phyloP scores from a whole-genome alignment of 2,888 invertebrate species.

The Gibbula magus region DNA sequence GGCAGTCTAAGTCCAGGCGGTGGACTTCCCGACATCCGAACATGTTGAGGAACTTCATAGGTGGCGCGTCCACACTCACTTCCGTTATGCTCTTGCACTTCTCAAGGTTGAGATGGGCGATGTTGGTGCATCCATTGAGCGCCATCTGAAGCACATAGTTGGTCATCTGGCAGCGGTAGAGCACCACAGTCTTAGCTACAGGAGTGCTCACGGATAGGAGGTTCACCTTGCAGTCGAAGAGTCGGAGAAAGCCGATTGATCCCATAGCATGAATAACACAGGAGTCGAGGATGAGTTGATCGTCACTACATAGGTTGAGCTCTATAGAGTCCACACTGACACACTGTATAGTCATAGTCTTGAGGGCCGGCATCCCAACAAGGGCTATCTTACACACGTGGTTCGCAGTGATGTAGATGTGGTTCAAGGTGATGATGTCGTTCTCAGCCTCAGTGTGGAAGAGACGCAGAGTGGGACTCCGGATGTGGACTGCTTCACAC shows the following conservation, averaged over 20 bases:
- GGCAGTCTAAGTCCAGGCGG: slow-evolving; percentile 55
- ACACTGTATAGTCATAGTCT: slow-evolving; percentile 62
- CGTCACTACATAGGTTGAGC: slow-evolving; percentile 63
- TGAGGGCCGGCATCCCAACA: slow-evolving; percentile 59
- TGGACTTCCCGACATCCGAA: slow-evolving; percentile 59
- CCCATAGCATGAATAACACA: slow-evolving; percentile 62
- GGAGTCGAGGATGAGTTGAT: slow-evolving; percentile 59
- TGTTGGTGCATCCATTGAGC: slow-evolving; percentile 60
- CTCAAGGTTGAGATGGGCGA: slow-evolving; percentile 62
- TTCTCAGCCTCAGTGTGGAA: slow-evolving; percentile 62
- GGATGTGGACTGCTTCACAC: slow-evolving; percentile 59
- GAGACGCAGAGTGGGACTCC: slow-evolving; percentile 58
- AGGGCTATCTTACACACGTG: slow-evolving; percentile 63
- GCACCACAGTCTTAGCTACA: slow-evolving; percentile 57
- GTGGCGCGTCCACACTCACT: slow-evolving; percentile 49
- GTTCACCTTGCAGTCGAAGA: slow-evolving; percentile 64
- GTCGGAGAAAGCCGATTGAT: slow-evolving; percentile 59
- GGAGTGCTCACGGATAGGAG: slow-evolving; percentile 60
- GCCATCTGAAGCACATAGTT: slow-evolving; percentile 66
- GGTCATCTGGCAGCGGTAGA: slow-evolving; percentile 61
- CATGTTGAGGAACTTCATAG: slow-evolving; percentile 61
- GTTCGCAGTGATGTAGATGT: slow-evolving; percentile 64
- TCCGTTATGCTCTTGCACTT: slow-evolving; percentile 56
- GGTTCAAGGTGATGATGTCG: slow-evolving; percentile 60
- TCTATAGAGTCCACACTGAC: slow-evolving; percentile 63